phyloP scores from a whole-genome alignment of 2,888 invertebrate species.

The Dyspetes luteomarginatus region DNA sequence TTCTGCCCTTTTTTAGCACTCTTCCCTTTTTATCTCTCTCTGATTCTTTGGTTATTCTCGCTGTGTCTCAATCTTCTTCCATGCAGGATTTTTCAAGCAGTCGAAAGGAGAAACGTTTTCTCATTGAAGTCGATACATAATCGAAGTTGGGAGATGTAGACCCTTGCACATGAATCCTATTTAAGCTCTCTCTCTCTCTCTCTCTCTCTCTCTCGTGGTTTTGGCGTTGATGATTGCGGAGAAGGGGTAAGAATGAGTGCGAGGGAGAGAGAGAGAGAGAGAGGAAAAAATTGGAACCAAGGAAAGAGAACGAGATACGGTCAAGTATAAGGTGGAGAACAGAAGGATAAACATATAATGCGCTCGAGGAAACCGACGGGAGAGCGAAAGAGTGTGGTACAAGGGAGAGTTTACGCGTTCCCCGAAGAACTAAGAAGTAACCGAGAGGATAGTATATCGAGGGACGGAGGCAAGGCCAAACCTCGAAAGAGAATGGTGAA shows the following conservation, averaged over 20 bases:
- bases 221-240: constrained; percentile 48
- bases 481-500: constrained; percentile 61
- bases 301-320: constrained; percentile 24
- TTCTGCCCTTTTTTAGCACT: constrained; percentile 29
- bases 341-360: constrained; percentile 80
- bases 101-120: background rate
- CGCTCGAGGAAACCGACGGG: constrained; percentile 70
- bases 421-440: constrained; percentile 78
- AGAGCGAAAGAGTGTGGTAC: constrained; percentile 59
- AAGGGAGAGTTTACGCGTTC: constrained; percentile 78
- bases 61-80: constrained; percentile 37
- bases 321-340: constrained; percentile 68
- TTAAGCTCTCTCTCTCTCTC: constrained; percentile 11
- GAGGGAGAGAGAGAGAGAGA: constrained; percentile 17
- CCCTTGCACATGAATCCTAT: constrained; percentile 29
- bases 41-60: constrained; percentile 26
- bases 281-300: background rate
- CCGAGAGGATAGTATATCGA: constrained; percentile 32
- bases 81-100: background rate
- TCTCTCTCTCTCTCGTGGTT: background rate
- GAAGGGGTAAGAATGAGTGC: constrained; percentile 33
- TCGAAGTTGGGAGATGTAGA: background rate
- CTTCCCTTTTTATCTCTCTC: constrained; percentile 47
- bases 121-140: constrained; percentile 30
- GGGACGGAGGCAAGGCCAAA: constrained; percentile 64